Conservation (phyloP, 2,113 vertebrate genomes). For the Cichladusa arquata region DNA sequence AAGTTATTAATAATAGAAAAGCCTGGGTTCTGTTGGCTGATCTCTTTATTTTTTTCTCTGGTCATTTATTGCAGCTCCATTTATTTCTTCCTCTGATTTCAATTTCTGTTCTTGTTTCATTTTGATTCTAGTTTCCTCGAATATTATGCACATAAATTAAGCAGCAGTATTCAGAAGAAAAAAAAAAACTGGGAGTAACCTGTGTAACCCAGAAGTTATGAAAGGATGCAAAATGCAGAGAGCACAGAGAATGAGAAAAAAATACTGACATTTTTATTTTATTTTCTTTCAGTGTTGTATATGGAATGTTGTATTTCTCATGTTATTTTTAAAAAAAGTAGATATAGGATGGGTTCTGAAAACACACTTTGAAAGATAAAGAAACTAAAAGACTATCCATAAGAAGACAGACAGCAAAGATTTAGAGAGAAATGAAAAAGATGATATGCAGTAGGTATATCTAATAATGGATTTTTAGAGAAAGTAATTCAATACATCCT, state of each 20-base stretch:
- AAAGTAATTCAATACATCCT: neutral
- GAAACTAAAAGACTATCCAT: neutral
- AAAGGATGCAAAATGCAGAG: neutral
- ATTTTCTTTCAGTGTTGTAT: conserved; percentile 3
- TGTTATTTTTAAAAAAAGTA: neutral
- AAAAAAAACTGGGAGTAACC: neutral
- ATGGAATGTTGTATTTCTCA: neutral
- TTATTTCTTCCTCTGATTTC: conserved; percentile 30
- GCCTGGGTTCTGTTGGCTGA: neutral
- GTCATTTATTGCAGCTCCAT: neutral
- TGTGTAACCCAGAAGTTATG: neutral
- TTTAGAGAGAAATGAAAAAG: neutral
- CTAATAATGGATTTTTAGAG: neutral
- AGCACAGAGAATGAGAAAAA: neutral
- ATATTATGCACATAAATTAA: conserved; percentile 49
- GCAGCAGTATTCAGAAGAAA: neutral
- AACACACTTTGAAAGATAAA: neutral
- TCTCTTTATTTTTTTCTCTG: neutral
- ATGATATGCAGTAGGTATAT: neutral
- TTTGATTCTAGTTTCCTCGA: conserved; percentile 6
- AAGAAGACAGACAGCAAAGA: neutral
- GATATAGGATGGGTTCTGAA: neutral
- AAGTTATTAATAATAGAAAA: conserved; percentile 25
- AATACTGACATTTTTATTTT: neutral
- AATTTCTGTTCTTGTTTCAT: conserved; percentile 23